A percentile compares a stretch with the other conserved stretches of the same genome.
phyloP scores from a whole-genome alignment of 2,113 vertebrate genomes.

The Balaenoptera acutorostrata region DNA sequence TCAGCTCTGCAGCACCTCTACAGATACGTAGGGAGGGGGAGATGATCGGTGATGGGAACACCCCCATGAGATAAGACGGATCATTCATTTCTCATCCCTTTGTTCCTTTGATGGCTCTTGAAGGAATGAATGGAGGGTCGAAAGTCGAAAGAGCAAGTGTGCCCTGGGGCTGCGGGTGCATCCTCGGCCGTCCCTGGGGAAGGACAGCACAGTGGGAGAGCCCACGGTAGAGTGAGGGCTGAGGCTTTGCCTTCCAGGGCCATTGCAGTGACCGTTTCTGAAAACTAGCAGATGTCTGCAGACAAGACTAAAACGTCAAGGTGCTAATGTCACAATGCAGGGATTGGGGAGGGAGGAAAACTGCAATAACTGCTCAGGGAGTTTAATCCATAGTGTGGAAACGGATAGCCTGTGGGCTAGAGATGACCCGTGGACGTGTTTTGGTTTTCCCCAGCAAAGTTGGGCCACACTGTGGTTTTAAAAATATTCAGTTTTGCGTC shows the following conservation, averaged over 20 bases:
- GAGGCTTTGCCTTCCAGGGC: background rate
- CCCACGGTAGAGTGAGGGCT: background rate
- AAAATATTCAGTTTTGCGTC: background rate
- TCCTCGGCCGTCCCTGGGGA: fast-evolving
- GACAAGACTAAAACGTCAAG: background rate
- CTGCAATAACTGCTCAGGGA: background rate
- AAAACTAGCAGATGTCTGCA: background rate
- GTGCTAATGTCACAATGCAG: background rate
- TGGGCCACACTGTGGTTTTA: background rate
- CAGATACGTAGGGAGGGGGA: fast-evolving
- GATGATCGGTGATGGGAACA: background rate
- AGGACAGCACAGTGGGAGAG: background rate
- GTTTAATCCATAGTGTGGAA: background rate
- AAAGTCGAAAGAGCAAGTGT: too few relatives aligned
- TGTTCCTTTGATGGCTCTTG: background rate
- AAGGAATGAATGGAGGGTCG: background rate
- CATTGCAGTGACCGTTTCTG: background rate
- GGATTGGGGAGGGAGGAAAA: too few relatives aligned
- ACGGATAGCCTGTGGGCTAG: background rate
- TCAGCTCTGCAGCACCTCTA: background rate
- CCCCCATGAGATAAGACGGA: fast-evolving
- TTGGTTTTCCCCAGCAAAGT: background rate
- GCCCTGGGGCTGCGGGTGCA: background rate
- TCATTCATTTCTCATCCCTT: background rate
- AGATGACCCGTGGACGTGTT: background rate